Conservation (phyloP, 2,797 vertebrate species). For the Aphelocoma californica region DNA sequence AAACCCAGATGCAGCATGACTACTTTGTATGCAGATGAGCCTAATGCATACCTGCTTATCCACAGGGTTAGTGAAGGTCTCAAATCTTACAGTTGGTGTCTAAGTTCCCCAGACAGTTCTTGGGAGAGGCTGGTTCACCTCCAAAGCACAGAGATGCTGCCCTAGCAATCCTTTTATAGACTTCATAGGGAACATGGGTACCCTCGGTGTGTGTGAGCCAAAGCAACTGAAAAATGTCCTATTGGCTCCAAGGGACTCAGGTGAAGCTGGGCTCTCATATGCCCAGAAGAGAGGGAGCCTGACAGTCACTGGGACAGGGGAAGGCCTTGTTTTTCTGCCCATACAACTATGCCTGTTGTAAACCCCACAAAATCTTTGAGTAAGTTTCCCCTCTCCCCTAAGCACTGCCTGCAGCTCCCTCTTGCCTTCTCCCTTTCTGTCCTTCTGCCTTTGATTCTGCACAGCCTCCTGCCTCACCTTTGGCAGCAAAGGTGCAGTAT, state of each 20-base stretch:
- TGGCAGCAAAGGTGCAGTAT: neutral
- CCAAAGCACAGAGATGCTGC: neutral
- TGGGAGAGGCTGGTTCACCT: neutral
- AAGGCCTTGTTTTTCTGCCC: neutral
- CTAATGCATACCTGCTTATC: fast-evolving
- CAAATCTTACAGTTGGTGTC: neutral
- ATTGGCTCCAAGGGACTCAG: neutral
- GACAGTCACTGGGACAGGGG: neutral
- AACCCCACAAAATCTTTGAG: neutral
- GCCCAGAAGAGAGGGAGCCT: neutral
- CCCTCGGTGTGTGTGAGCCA: fast-evolving
- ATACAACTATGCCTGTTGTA: neutral
- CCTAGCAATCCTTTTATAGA: no score
- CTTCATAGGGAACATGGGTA: neutral
- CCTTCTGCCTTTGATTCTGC: neutral
- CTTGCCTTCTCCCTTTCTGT: neutral
- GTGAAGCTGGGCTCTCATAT: neutral
- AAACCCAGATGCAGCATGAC: neutral
- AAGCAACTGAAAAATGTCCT: neutral
- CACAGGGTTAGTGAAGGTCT: neutral
- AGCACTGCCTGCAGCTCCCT: neutral
- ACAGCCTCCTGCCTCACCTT: neutral
- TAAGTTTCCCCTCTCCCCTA: neutral
- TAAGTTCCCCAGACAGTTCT: neutral
- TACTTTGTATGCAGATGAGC: neutral